Evolutionary conservation across 2,797 vertebrate genomes (phyloP).

Genomic region (Limnodromus scolopaceus): DNA sequence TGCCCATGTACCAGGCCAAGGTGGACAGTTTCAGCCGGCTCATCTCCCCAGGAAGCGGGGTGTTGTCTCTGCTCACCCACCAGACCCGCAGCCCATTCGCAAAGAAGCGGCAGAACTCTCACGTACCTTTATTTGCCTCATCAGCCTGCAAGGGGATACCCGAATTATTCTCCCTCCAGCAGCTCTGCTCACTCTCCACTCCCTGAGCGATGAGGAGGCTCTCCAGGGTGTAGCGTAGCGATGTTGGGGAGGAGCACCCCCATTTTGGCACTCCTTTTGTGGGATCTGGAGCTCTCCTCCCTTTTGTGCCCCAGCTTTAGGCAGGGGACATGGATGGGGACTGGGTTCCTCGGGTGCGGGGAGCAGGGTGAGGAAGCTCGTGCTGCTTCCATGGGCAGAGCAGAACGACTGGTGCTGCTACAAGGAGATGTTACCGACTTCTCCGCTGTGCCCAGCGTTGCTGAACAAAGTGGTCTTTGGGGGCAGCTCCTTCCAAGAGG

Average conservation of each 20-base stretch:
- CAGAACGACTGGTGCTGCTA: background rate
- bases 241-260: background rate
- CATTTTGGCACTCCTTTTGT: background rate
- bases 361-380: background rate
- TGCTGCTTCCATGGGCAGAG: background rate
- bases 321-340: background rate
- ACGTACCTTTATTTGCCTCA: background rate
- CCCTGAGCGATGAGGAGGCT: background rate
- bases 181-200: background rate
- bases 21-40: background rate
- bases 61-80: background rate
- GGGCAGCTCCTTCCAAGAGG: background rate
- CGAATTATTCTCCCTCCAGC: background rate
- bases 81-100: background rate
- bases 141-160: background rate
- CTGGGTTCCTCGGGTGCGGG: background rate
- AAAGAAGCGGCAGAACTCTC: background rate
- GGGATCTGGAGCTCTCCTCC: background rate
- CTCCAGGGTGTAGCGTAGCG: background rate
- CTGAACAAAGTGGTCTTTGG: background rate
- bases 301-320: background rate
- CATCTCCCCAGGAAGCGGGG: background rate
- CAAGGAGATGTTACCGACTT: background rate
- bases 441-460: accelerated
- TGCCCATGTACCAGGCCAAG: accelerated